These are phyloP conservation scores for Geotrupes spiniger DNA, from an alignment of 2,888 invertebrate species.

Conservation along the genomic window DNA sequence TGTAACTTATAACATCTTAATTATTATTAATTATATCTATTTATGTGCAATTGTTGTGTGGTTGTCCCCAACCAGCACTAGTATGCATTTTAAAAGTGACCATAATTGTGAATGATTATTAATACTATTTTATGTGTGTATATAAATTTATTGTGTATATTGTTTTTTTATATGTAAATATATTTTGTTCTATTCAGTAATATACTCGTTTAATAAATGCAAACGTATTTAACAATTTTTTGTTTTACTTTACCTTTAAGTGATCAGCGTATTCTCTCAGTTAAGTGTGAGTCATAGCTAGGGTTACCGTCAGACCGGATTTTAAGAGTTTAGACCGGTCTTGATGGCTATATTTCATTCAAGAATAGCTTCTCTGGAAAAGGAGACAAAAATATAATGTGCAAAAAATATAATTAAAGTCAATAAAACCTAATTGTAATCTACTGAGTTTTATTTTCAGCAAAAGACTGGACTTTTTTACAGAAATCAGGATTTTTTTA, in stretches of 20 bases:
- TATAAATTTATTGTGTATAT: conserved; percentile 53
- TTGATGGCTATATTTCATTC: too few species aligned
- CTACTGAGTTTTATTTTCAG: too few species aligned
- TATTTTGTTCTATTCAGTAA: conserved; percentile 53
- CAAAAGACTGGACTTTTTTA: too few species aligned
- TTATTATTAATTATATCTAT: conserved; percentile 39
- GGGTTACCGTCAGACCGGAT: too few species aligned
- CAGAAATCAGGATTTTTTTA: too few species aligned
- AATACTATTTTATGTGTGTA: conserved; percentile 49
- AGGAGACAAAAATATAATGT: too few species aligned
- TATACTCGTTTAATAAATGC: conserved; percentile 49
- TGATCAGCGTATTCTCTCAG: too few species aligned
- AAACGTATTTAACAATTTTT: conserved; percentile 20
- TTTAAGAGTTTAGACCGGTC: too few species aligned
- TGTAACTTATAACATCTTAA: conserved; percentile 63
- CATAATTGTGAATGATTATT: conserved; percentile 42
- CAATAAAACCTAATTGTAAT: too few species aligned
- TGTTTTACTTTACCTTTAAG: conserved; percentile 7
- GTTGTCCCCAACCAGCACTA: conserved; percentile 41
- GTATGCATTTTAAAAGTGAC: conserved; percentile 41
- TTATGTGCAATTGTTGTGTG: conserved; percentile 49
- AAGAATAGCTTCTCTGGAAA: too few species aligned
- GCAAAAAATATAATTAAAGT: too few species aligned
- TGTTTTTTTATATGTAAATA: conserved; percentile 53
- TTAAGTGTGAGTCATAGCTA: too few species aligned